Percentiles rank a stretch among this genome's conserved stretches.
These are phyloP conservation scores for Alligator mississippiensis DNA, from an alignment of 2,113 vertebrate species.

Conservation along the genomic window DNA sequence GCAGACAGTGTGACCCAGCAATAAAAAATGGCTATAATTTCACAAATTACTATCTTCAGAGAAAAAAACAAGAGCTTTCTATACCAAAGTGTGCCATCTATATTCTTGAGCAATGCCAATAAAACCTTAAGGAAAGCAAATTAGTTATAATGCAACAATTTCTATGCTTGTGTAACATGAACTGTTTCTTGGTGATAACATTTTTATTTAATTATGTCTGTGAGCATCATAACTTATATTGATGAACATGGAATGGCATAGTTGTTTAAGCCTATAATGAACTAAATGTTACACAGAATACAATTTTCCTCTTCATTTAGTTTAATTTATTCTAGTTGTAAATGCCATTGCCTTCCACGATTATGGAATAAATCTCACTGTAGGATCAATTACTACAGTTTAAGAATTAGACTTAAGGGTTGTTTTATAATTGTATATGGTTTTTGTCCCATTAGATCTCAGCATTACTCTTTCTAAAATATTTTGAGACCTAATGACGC, in stretches of 20 bases:
- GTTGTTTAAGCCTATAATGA: slow-evolving; percentile 74
- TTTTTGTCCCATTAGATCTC: slow-evolving; percentile 48
- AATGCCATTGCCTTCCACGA: slow-evolving; percentile 69
- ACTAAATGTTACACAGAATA: slow-evolving; percentile 75
- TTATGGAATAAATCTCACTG: slow-evolving; percentile 72
- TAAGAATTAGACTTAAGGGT: slow-evolving; percentile 66
- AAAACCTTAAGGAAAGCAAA: slow-evolving; percentile 19
- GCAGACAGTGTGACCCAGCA: neutral
- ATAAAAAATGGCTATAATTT: slow-evolving; percentile 5
- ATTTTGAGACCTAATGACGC: slow-evolving; percentile 49
- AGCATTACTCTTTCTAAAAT: slow-evolving; percentile 52
- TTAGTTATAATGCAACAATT: slow-evolving; percentile 42
- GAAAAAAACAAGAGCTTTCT: neutral
- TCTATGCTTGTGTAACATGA: slow-evolving; percentile 43
- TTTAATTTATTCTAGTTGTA: slow-evolving; percentile 79
- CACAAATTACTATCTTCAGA: neutral
- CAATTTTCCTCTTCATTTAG: slow-evolving; percentile 81
- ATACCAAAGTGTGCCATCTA: neutral
- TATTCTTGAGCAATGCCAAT: slow-evolving; percentile 15
- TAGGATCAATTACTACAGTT: slow-evolving; percentile 71
- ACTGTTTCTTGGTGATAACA: slow-evolving; percentile 59
- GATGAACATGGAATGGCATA: slow-evolving; percentile 73
- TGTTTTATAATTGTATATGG: slow-evolving; percentile 63
- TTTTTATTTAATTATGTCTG: slow-evolving; percentile 78
- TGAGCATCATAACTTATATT: slow-evolving; percentile 62